Evolutionary conservation across 1,140 invertebrate species (phyloP).

Genomic region (Olivierus martensii): DNA sequence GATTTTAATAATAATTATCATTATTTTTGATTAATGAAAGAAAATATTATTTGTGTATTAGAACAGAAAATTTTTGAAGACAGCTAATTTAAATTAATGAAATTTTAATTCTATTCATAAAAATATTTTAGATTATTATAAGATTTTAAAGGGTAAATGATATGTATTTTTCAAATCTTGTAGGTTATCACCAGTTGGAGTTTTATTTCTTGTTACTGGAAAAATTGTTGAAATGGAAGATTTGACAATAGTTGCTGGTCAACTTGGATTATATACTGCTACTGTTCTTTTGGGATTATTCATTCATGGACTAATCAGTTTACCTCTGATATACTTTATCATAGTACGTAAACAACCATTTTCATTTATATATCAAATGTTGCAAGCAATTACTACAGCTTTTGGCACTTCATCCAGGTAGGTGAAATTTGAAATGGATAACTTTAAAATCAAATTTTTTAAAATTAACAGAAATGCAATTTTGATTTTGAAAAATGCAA

Average conservation of each 20-base stretch:
- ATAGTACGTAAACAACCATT: constrained; percentile 65
- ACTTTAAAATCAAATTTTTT: no score
- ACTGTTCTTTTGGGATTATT: constrained; percentile 79
- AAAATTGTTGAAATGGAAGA: constrained; percentile 80
- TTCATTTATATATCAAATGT: constrained; percentile 61
- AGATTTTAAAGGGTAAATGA: no score
- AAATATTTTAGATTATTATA: no score
- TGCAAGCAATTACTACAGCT: constrained; percentile 74
- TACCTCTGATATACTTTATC: constrained; percentile 68
- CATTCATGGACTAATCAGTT: constrained; percentile 74
- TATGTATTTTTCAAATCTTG: constrained; percentile 7
- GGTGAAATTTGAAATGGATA: no score
- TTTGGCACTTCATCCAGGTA: constrained; percentile 88
- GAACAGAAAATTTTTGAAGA: no score
- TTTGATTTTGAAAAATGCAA: no score
- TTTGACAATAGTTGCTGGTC: constrained; percentile 60
- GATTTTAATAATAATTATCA: no score
- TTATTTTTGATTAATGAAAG: no score
- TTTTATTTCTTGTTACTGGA: constrained; percentile 75
- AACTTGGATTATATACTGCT: constrained; percentile 77
- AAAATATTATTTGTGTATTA: no score
- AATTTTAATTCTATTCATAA: no score
- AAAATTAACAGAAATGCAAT: no score
- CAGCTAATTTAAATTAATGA: no score
- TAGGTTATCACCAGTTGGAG: constrained; percentile 84